Evolutionary conservation across 2,113 vertebrate species (phyloP), one percentile per base, ranked within the genome.

Genomic region (Furnarius figulus): DNA sequence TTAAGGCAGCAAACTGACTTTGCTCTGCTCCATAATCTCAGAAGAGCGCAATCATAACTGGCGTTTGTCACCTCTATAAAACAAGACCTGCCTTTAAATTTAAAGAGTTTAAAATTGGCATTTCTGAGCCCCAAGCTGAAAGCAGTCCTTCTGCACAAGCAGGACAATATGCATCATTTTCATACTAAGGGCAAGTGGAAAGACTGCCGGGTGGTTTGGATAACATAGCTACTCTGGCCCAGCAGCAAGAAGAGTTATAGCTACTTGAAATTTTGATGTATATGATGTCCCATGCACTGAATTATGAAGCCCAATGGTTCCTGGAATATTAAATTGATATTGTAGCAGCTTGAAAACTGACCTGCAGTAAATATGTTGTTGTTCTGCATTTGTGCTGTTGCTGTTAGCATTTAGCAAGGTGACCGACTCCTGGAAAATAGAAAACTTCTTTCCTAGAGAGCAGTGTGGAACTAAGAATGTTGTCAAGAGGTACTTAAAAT

Each of bases 61-160:
- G n/a, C 47, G 23, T 78, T 73, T 87, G 31, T 53, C 80, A 78
- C 56, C 65, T 81, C 53, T 66, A 3, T 42, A 46, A 79, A 89
- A 68, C 62, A 70, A 76, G n/a, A 58, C 24, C 49, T 85, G 46
- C 66, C 65, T 89, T 73, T 67, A 78, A 63, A 87, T 68, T 52
- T 6, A 6, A 44, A 56, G 18, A 44, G 31, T 56, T 90, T 87
- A 19, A 89, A 74, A 49, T 2, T 13, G 70, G 53, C 20, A 0
- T 78, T 93, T 90, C 44, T 56, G 75, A 91, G 70, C 23, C 72
- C 25, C 19, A 27, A 27, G n/a, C 56, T 93, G 89, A 79, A 93
- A 73, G 84, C 81, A 79, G 18, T 46, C 44, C 25, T 91, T 79
- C 66, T 82, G 76, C 77, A 61, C 42, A 63, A 84, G 24, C 19